phyloP scores from a whole-genome alignment of 2,888 invertebrate species.

The Hypercompe scribonia region DNA sequence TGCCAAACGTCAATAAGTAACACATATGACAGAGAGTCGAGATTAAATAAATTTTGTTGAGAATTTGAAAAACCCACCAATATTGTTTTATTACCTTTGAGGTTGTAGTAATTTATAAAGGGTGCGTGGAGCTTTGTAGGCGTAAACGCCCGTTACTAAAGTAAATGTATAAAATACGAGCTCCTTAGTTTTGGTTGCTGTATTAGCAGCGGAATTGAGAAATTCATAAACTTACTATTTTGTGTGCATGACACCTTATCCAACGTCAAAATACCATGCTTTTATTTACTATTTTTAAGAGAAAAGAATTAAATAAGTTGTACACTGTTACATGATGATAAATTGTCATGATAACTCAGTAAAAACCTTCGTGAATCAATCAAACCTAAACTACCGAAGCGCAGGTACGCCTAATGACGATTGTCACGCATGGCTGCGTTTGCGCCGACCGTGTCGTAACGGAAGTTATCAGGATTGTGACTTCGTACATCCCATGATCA shows the following conservation, averaged over 20 bases:
- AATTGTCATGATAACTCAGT: background rate
- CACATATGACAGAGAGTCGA: too few species aligned
- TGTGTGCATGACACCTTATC: too few species aligned
- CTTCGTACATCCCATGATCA: slow-evolving; percentile 61
- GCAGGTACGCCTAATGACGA: slow-evolving; percentile 63
- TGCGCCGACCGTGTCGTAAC: slow-evolving; percentile 65
- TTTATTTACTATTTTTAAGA: too few species aligned
- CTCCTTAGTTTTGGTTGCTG: background rate
- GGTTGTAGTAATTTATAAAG: background rate
- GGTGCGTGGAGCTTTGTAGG: background rate
- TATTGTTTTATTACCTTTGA: background rate
- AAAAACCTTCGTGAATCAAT: slow-evolving; percentile 44
- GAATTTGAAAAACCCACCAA: background rate
- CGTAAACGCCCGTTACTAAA: too few species aligned
- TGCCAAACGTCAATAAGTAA: too few species aligned
- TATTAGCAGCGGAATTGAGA: background rate
- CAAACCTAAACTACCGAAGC: slow-evolving; percentile 47
- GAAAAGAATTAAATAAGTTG: too few species aligned
- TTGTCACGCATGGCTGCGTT: slow-evolving; percentile 73
- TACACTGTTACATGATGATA: background rate
- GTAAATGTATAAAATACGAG: too few species aligned
- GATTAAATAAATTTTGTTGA: too few species aligned
- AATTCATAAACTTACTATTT: too few species aligned
- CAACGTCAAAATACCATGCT: background rate
- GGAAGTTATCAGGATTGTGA: slow-evolving; percentile 72